Evolutionary conservation across 92 coral and sea anemone genomes (phyloP).

Genomic region (Phenganax marumi): DNA sequence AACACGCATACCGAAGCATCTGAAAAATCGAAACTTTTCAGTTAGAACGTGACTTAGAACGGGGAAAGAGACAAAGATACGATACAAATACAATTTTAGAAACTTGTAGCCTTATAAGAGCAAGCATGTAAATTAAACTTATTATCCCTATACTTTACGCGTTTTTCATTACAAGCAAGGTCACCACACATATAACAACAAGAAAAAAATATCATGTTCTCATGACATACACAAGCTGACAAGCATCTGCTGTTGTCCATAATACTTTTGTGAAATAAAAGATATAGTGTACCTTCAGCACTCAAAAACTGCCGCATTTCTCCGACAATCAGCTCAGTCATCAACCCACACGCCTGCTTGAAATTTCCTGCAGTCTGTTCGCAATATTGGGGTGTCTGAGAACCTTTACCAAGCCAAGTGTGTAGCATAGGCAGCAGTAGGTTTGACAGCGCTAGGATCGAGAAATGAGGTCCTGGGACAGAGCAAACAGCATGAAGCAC

Average conservation of each 20-base stretch:
- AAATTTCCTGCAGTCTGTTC: conserved; percentile 98
- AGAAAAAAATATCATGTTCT: too few species aligned
- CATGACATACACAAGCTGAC: too few species aligned
- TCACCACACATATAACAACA: too few species aligned
- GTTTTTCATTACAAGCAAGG: too few species aligned
- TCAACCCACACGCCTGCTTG: conserved; percentile 99
- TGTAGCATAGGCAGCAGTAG: conserved; percentile 91
- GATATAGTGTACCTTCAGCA: conserved; percentile 69
- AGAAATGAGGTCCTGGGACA: conserved; percentile 96
- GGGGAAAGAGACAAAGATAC: too few species aligned
- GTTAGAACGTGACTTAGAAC: background rate
- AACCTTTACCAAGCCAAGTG: conserved; percentile 92
- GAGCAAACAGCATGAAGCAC: conserved; percentile 82
- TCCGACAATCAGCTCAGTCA: conserved; percentile 89
- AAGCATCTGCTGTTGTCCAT: background rate
- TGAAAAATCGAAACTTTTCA: conserved; percentile 23
- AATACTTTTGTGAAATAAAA: background rate
- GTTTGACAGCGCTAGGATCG: conserved; percentile 83
- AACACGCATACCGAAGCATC: conserved; percentile 97
- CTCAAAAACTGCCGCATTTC: conserved; percentile 87
- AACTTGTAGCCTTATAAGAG: too few species aligned
- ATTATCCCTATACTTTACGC: too few species aligned
- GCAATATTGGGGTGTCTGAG: conserved; percentile 85
- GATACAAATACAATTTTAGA: background rate
- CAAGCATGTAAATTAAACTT: too few species aligned